These are phyloP conservation scores for Meteorus cinctellus DNA, from an alignment of 2,888 invertebrate species.

Conservation along the genomic window DNA sequence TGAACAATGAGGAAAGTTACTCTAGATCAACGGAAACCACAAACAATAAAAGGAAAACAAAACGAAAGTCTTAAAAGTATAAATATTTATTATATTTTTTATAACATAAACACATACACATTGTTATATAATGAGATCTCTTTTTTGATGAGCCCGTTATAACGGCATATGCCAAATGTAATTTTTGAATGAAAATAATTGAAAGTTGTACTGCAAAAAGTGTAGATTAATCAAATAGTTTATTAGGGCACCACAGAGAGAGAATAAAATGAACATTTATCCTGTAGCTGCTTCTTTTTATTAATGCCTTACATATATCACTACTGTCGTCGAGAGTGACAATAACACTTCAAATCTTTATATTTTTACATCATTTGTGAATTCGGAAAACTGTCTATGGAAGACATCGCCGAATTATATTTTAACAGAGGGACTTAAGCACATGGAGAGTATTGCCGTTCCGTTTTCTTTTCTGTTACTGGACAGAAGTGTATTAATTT, in stretches of 20 bases:
- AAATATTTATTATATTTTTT: conserved; percentile 29
- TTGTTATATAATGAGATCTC: conserved; percentile 13
- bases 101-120: conserved; percentile 17
- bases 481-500: neutral
- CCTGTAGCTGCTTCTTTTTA: conserved; percentile 31
- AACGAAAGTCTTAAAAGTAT: neutral
- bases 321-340: conserved; percentile 40
- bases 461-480: neutral
- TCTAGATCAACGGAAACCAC: neutral
- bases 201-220: conserved; percentile 34
- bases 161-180: conserved; percentile 29
- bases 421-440: conserved; percentile 25
- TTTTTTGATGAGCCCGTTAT: conserved; percentile 10
- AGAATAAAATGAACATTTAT: conserved; percentile 34
- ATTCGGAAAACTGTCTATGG: conserved; percentile 6
- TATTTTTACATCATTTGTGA: conserved; percentile 11
- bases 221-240: conserved; percentile 44
- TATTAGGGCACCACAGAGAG: conserved; percentile 40
- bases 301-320: conserved; percentile 46
- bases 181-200: conserved; percentile 20
- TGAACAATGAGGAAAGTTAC: neutral
- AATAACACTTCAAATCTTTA: conserved; percentile 34
- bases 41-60: neutral
- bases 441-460: neutral
- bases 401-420: conserved; percentile 27